These are phyloP conservation scores for Drosophila leonis DNA, from an alignment of 2,888 invertebrate species.

Conservation along the genomic window DNA sequence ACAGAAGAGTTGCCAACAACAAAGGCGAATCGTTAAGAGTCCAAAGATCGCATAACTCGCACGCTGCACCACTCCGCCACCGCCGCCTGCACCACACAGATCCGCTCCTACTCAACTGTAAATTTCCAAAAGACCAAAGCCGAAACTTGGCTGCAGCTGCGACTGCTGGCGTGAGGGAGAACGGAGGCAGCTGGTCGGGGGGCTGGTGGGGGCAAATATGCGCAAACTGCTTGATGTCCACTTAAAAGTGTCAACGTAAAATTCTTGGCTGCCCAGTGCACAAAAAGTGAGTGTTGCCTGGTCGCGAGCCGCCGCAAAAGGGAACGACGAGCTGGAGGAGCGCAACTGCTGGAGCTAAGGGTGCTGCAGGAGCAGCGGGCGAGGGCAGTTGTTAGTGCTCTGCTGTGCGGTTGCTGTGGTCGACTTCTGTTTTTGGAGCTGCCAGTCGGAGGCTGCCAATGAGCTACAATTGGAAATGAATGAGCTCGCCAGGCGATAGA, in stretches of 20 bases:
- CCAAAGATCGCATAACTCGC: slow-evolving; percentile 80
- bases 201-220: slow-evolving; percentile 55
- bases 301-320: slow-evolving; percentile 50
- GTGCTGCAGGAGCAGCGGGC: neutral
- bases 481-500: neutral
- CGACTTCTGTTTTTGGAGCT: slow-evolving; percentile 60
- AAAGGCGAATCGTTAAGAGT: slow-evolving; percentile 76
- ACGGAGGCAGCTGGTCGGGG: neutral
- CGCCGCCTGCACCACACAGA: slow-evolving; percentile 5
- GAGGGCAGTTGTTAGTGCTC: slow-evolving; percentile 10
- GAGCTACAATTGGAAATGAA: slow-evolving; percentile 25
- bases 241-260: slow-evolving; percentile 84
- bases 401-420: slow-evolving; percentile 31
- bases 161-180: neutral
- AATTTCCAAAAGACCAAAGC: slow-evolving; percentile 69
- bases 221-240: slow-evolving; percentile 82
- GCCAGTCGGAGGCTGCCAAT: slow-evolving; percentile 22
- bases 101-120: slow-evolving; percentile 60
- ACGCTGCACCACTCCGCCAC: slow-evolving; percentile 26
- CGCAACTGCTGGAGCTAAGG: slow-evolving; percentile 4
- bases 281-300: slow-evolving; percentile 68
- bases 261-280: slow-evolving; percentile 74
- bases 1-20: slow-evolving; percentile 47
- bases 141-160: slow-evolving; percentile 52
- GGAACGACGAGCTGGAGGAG: slow-evolving; percentile 15